Conservation (phyloP, 2,888 invertebrate genomes). For the Cheilosia grossa region DNA sequence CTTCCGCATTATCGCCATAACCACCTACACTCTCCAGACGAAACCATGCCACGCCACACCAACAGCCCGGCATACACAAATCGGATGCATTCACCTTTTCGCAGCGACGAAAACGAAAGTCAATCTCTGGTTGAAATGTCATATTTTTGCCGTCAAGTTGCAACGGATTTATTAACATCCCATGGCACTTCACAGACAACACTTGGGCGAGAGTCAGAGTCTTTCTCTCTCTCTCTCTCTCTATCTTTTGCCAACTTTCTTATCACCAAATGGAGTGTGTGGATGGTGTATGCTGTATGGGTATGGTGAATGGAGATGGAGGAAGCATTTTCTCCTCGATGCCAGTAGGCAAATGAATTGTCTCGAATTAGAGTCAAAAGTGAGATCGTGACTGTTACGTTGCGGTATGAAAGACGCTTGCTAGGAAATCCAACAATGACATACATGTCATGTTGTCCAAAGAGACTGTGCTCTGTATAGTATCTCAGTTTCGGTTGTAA, state of each 20-base stretch:
- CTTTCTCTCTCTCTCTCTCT: slow-evolving; percentile 24
- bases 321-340: slow-evolving; percentile 61
- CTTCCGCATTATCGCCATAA: slow-evolving; percentile 59
- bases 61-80: slow-evolving; percentile 23
- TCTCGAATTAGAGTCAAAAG: slow-evolving; percentile 74
- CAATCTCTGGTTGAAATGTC: slow-evolving; percentile 63
- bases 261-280: slow-evolving; percentile 39
- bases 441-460: slow-evolving; percentile 54
- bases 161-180: slow-evolving; percentile 61
- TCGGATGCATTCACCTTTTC: slow-evolving; percentile 65
- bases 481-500: slow-evolving; percentile 22
- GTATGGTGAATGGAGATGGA: background rate
- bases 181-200: slow-evolving; percentile 13
- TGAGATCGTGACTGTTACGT: slow-evolving; percentile 69
- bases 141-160: slow-evolving; percentile 41
- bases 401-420: slow-evolving; percentile 19
- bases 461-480: slow-evolving; percentile 30
- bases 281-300: too few relatives aligned
- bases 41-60: slow-evolving; percentile 1
- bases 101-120: slow-evolving; percentile 67
- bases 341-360: slow-evolving; percentile 73
- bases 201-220: background rate
- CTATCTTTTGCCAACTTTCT: slow-evolving; percentile 52
- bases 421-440: slow-evolving; percentile 52
- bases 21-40: slow-evolving; percentile 41